A percentile compares a stretch with the other conserved stretches of the same genome.
Evolutionary conservation across 2,888 invertebrate species (phyloP).

Genomic region (Athrips mouffetella): DNA sequence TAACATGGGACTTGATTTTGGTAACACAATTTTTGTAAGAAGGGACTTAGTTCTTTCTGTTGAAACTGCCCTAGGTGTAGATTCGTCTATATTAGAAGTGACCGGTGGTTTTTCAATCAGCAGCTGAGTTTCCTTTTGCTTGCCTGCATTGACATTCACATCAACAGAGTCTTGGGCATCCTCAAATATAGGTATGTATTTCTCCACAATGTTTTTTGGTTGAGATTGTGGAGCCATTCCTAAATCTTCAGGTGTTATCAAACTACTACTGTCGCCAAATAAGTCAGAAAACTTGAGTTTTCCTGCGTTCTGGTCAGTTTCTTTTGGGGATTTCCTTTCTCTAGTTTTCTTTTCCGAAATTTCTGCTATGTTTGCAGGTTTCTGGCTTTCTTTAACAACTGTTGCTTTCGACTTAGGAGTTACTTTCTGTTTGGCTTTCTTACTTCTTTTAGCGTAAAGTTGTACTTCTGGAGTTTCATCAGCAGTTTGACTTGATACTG

Average conservation of each 20-base stretch:
- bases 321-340: conserved; percentile 27
- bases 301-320: conserved; percentile 27
- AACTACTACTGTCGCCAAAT: conserved; percentile 65
- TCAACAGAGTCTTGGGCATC: conserved; percentile 57
- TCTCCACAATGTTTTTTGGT: conserved; percentile 19
- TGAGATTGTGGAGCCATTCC: conserved; percentile 36
- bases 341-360: conserved; percentile 29
- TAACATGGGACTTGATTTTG: background rate
- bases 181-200: conserved; percentile 49
- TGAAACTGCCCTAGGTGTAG: background rate
- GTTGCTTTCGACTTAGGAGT: conserved; percentile 30
- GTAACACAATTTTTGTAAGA: too few relatives aligned
- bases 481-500: background rate
- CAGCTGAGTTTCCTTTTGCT: background rate
- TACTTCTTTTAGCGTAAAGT: conserved; percentile 30
- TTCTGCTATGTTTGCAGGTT: conserved; percentile 3
- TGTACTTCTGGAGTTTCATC: conserved; percentile 16
- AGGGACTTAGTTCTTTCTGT: background rate
- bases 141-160: conserved; percentile 20
- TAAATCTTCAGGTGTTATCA: conserved; percentile 67
- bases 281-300: conserved; percentile 55
- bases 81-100: background rate
- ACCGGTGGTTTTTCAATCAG: background rate
- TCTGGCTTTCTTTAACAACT: conserved; percentile 23
- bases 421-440: conserved; percentile 36